Percentiles rank a stretch among this genome's conserved stretches.
These are phyloP conservation scores for Amblyteles armatorius DNA, from an alignment of 2,888 invertebrate species.

Conservation along the genomic window DNA sequence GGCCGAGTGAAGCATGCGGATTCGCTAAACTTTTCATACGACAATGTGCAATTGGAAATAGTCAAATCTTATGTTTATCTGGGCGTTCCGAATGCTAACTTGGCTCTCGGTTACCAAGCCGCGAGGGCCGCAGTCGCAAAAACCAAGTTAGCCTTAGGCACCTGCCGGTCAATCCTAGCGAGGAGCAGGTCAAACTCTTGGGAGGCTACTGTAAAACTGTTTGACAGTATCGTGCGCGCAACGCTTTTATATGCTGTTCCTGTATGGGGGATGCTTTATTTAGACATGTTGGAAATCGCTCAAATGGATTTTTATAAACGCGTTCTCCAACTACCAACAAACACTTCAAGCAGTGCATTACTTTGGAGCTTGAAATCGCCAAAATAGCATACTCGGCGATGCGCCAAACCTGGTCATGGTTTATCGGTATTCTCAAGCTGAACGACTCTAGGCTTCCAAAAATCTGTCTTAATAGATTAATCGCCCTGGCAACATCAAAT, in stretches of 20 bases:
- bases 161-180: background rate
- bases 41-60: background rate
- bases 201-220: background rate
- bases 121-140: constrained; percentile 33
- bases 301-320: background rate
- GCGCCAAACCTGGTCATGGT: background rate
- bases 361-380: background rate
- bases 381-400: background rate
- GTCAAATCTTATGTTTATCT: background rate
- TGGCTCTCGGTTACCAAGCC: background rate
- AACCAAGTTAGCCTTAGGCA: background rate
- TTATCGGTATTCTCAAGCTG: background rate
- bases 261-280: constrained; percentile 27
- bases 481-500: background rate
- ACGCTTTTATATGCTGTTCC: constrained; percentile 1
- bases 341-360: background rate
- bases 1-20: background rate
- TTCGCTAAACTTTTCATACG: background rate
- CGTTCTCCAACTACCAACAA: background rate
- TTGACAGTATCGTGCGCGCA: background rate
- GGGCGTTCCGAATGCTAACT: background rate
- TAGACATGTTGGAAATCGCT: background rate
- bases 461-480: background rate
- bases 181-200: background rate
- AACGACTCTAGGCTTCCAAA: background rate